Percentiles rank a stretch among this genome's conserved stretches.
These are phyloP conservation scores for Erethizon dorsatum DNA, from an alignment of 2,797 vertebrate species.

Conservation along the genomic window DNA sequence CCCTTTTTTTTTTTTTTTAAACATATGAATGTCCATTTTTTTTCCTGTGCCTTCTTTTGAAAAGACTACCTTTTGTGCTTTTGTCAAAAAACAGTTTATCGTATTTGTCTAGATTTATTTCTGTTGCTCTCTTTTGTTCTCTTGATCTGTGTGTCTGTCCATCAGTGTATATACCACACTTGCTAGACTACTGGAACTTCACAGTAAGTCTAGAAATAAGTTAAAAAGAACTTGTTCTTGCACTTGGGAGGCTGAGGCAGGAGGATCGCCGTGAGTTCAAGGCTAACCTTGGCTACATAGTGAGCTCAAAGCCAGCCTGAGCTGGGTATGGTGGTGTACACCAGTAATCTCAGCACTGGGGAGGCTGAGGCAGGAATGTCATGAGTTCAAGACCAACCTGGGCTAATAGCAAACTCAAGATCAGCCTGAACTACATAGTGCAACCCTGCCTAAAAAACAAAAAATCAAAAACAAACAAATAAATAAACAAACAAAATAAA, in stretches of 20 bases:
- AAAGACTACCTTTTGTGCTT: conserved; percentile 26
- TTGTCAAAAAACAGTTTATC: conserved; percentile 42
- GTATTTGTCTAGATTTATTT: conserved; percentile 33
- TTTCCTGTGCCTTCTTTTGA: background rate
- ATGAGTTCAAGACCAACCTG: too few relatives aligned
- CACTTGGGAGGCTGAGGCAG: background rate
- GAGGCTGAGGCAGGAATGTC: too few relatives aligned
- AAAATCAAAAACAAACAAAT: too few relatives aligned
- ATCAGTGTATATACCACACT: background rate
- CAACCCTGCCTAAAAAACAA: too few relatives aligned
- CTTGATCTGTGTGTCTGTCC: background rate
- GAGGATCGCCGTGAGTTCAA: background rate
- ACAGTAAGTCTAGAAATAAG: background rate
- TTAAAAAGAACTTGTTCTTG: background rate
- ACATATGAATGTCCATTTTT: background rate
- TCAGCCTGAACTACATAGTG: too few relatives aligned
- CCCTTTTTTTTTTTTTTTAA: background rate
- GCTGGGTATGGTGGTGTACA: too few relatives aligned
- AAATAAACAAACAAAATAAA: too few relatives aligned
- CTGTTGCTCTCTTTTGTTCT: background rate
- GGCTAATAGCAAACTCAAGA: too few relatives aligned
- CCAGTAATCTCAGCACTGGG: too few relatives aligned
- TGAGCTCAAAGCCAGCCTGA: too few relatives aligned
- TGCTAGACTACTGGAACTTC: background rate
- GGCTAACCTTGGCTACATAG: background rate